Evolutionary conservation across 92 coral and sea anemone genomes (phyloP).

Genomic region (Epizoanthus scotinus): DNA sequence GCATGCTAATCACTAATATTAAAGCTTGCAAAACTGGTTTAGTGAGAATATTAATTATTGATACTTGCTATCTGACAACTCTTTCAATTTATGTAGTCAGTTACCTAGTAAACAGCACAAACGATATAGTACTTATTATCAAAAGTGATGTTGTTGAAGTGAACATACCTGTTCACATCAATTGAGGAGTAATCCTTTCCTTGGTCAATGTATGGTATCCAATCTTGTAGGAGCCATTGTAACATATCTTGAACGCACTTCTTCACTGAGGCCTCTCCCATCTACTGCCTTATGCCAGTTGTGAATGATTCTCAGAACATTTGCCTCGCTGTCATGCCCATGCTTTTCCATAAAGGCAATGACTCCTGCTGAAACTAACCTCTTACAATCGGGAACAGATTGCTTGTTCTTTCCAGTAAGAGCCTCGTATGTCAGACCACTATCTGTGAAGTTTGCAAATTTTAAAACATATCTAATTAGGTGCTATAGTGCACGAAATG

Average conservation of each 20-base stretch:
- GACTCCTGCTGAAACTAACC: constrained; percentile 60
- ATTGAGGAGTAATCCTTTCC: constrained; percentile 51
- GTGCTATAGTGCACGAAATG: too few relatives aligned
- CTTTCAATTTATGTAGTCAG: too few relatives aligned
- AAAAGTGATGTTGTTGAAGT: too few relatives aligned
- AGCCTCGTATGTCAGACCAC: constrained; percentile 72
- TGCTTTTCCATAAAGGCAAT: constrained; percentile 49
- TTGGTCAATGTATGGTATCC: constrained; percentile 64
- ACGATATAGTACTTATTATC: too few relatives aligned
- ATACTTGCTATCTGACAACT: too few relatives aligned
- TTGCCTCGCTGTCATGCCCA: constrained; percentile 47
- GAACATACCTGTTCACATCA: constrained; percentile 68
- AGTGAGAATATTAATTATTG: too few relatives aligned
- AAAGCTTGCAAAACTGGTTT: too few relatives aligned
- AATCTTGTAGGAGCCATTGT: constrained; percentile 70
- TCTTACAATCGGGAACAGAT: constrained; percentile 74
- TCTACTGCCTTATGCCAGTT: constrained; percentile 86
- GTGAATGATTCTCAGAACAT: constrained; percentile 51
- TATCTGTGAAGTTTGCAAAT: too few relatives aligned
- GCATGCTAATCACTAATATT: too few relatives aligned
- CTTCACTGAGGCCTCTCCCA: constrained; percentile 68
- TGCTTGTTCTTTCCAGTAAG: constrained; percentile 72
- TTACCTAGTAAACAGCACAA: too few relatives aligned
- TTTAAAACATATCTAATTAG: too few relatives aligned
- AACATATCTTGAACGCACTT: constrained; percentile 38